phyloP scores from a whole-genome alignment of 2,113 vertebrate species.

The Scytalopus superciliaris region DNA sequence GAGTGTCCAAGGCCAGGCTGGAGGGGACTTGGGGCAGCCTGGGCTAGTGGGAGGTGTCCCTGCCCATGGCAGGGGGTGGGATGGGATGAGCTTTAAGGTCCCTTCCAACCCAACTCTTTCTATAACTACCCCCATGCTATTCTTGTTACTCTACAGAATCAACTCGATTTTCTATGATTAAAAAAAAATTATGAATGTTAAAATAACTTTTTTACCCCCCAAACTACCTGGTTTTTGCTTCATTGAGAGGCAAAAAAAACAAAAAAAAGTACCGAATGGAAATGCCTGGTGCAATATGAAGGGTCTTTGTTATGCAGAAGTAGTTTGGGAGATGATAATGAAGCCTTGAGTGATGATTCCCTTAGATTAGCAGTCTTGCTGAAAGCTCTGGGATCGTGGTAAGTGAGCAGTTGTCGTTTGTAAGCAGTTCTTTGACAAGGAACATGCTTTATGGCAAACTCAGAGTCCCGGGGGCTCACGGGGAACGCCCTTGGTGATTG shows the following conservation, averaged over 20 bases:
- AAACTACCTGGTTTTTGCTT: not conserved
- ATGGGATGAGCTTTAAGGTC: not conserved
- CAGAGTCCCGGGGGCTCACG: rapidly evolving
- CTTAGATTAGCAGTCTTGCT: not conserved
- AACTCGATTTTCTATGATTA: not conserved
- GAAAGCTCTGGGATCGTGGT: not conserved
- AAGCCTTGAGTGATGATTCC: not conserved
- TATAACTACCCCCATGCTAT: rapidly evolving
- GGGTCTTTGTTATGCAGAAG: not conserved
- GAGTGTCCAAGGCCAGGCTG: rapidly evolving
- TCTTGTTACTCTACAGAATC: not conserved
- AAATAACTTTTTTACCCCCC: not conserved
- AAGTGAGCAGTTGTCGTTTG: not conserved
- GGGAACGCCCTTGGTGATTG: not conserved
- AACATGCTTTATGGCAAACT: not conserved
- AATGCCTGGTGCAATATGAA: not conserved
- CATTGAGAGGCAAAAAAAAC: not conserved
- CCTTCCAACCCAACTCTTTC: not conserved
- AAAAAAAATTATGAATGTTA: not conserved
- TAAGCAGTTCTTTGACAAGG: not conserved
- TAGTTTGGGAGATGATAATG: not conserved
- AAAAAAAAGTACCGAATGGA: not conserved
- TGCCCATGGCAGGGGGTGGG: rapidly evolving
- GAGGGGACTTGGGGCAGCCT: rapidly evolving
- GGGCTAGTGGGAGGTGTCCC: rapidly evolving